Percentiles rank a stretch among this genome's conserved stretches.
Conservation (phyloP, 2,113 vertebrate genomes). For the Odocoileus virginianus region DNA sequence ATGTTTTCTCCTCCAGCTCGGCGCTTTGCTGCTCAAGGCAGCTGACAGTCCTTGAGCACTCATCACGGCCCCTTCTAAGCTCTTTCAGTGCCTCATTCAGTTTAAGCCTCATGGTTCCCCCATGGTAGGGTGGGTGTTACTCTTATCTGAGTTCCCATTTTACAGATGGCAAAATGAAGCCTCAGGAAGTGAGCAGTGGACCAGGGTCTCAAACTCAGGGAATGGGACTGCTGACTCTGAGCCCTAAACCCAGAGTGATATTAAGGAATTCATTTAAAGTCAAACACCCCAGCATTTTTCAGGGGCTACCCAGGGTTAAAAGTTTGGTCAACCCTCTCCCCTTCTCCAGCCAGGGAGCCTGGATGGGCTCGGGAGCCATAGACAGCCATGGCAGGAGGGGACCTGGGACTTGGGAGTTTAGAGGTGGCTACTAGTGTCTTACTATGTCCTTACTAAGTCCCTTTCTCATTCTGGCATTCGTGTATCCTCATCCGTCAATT, state of each 20-base stretch:
- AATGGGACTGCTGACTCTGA: neutral
- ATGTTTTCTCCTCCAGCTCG: neutral
- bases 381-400: neutral
- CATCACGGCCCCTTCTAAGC: neutral
- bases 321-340: neutral
- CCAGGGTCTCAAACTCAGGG: neutral
- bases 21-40: neutral
- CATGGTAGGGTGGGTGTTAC: too few species aligned
- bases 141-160: neutral
- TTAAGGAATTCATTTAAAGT: neutral
- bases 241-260: neutral
- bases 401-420: neutral
- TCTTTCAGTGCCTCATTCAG: neutral
- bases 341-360: neutral
- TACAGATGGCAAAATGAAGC: neutral
- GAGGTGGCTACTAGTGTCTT: neutral
- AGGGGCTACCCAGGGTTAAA: neutral
- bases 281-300: neutral
- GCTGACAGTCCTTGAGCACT: fast-evolving
- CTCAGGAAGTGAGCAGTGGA: neutral
- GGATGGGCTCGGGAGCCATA: too few species aligned
- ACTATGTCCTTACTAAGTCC: neutral
- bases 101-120: neutral
- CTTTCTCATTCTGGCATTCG: neutral
- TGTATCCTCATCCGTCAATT: fast-evolving